These are phyloP conservation scores for Ictidomys tridecemlineatus DNA, from an alignment of 2,113 vertebrate genomes.

Conservation along the genomic window DNA sequence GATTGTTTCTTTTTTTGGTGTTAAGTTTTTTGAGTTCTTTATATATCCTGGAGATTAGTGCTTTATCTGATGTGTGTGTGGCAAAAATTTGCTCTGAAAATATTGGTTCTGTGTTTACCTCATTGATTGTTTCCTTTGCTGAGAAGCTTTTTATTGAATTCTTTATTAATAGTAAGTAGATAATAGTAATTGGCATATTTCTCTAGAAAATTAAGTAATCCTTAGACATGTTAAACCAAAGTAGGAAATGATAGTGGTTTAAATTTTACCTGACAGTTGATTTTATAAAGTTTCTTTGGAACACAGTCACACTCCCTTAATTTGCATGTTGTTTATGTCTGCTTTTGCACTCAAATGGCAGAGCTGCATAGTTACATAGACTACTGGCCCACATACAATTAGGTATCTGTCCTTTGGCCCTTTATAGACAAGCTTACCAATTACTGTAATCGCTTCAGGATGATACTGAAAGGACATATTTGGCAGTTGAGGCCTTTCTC, in stretches of 20 bases:
- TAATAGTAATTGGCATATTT: constrained; percentile 28
- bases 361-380: neutral
- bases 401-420: neutral
- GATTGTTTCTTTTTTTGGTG: no score
- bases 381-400: neutral
- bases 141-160: neutral
- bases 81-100: no score
- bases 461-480: constrained; percentile 7
- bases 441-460: neutral
- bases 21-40: no score
- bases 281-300: neutral
- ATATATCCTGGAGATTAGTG: no score
- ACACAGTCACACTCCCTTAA: neutral
- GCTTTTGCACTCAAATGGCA: neutral
- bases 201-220: constrained; percentile 38
- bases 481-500: neutral
- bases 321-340: neutral
- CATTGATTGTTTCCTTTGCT: no score
- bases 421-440: neutral
- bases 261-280: neutral
- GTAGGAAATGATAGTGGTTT: neutral
- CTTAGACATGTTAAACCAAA: neutral
- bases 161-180: constrained; percentile 44
- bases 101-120: no score
- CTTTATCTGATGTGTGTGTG: no score